Conservation (phyloP, 2,797 vertebrate species). For the Muscicapa striata region DNA sequence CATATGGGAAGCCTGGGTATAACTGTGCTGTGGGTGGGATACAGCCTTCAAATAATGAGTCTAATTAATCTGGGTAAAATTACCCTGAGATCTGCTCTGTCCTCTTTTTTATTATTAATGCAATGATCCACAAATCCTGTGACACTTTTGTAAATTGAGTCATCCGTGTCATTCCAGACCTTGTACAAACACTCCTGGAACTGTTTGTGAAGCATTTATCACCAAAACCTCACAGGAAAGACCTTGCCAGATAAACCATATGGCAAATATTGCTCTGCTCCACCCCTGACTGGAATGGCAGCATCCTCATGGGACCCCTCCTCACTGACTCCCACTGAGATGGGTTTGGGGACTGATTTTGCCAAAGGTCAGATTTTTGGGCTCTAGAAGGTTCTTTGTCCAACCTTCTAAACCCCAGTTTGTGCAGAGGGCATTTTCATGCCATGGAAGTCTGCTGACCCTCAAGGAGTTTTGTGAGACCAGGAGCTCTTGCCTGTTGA, state of each 20-base stretch:
- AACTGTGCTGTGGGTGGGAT: background rate
- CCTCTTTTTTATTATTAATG: background rate
- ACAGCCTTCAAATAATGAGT: background rate
- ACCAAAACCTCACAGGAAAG: background rate
- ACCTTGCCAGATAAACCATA: background rate
- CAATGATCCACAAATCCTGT: background rate
- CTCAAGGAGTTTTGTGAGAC: too few species aligned
- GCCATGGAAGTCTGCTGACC: background rate
- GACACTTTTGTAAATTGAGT: background rate
- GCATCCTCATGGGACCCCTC: background rate
- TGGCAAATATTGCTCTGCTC: background rate
- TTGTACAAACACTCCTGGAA: background rate
- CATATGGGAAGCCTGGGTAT: background rate
- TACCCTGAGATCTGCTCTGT: background rate
- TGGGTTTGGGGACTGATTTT: background rate
- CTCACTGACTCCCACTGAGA: background rate
- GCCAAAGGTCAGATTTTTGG: background rate
- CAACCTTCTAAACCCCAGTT: background rate
- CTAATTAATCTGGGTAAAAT: background rate
- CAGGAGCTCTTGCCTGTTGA: too few species aligned
- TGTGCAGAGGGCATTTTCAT: background rate
- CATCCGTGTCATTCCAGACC: background rate
- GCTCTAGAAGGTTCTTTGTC: background rate
- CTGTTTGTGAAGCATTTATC: background rate
- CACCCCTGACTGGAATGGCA: background rate